Evolutionary conservation across 2,888 invertebrate genomes (phyloP).

Genomic region (Argyresthia goedartella): DNA sequence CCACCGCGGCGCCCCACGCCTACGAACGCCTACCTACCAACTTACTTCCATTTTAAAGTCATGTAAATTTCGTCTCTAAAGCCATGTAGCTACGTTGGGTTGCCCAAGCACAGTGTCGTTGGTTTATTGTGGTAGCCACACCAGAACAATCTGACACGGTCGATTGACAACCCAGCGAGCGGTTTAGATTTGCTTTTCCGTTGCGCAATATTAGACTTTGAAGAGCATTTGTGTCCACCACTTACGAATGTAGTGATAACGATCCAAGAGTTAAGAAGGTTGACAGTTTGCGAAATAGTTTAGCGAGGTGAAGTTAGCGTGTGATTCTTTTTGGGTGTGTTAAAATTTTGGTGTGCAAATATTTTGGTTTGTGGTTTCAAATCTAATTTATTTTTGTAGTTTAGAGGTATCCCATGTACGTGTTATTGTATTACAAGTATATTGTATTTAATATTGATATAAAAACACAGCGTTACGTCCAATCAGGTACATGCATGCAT

Average conservation of each 20-base stretch:
- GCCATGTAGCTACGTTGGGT: conserved; percentile 22
- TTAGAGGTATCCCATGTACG: no score
- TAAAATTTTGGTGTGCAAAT: not conserved
- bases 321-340: conserved; percentile 3
- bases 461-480: no score
- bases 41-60: conserved; percentile 15
- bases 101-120: conserved; percentile 14
- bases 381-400: no score
- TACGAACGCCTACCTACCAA: conserved; percentile 23
- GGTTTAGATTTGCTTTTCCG: conserved; percentile 33
- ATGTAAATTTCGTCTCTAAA: conserved; percentile 32
- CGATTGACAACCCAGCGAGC: conserved; percentile 52
- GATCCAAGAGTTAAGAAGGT: conserved; percentile 1
- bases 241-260: conserved; percentile 25
- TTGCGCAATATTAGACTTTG: conserved; percentile 34
- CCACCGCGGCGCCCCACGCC: conserved; percentile 57
- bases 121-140: conserved; percentile 14
- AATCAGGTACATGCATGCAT: no score
- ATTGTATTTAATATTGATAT: no score
- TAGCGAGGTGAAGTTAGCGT: conserved; percentile 5
- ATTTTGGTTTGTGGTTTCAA: not conserved
- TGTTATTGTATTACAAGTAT: no score
- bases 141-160: conserved; percentile 31
- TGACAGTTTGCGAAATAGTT: conserved; percentile 2
- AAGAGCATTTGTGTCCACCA: conserved; percentile 33